A percentile compares a stretch with the other conserved stretches of the same genome.
Evolutionary conservation across 2,888 invertebrate genomes (phyloP).

Genomic region (Octonoba sinensis): DNA sequence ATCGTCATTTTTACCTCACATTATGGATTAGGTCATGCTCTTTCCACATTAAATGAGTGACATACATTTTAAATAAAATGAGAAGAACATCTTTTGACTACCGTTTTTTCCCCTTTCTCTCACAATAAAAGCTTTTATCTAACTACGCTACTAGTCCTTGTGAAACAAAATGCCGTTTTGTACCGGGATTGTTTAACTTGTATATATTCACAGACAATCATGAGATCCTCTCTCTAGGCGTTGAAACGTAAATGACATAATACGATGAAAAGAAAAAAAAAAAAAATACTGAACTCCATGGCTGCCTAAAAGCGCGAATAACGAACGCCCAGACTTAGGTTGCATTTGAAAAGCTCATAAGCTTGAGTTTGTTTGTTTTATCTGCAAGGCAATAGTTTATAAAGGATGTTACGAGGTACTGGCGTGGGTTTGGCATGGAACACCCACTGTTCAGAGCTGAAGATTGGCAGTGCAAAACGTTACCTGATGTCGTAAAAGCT

Average conservation of each 20-base stretch:
- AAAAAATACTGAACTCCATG: slow-evolving; percentile 38
- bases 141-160: too few relatives aligned
- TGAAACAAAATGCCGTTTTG: too few relatives aligned
- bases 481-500: slow-evolving; percentile 12
- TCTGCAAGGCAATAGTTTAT: slow-evolving; percentile 9
- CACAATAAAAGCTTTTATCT: too few relatives aligned
- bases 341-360: slow-evolving; percentile 22
- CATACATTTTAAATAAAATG: too few relatives aligned
- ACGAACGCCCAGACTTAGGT: slow-evolving; percentile 30
- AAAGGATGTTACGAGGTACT: slow-evolving; percentile 43
- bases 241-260: slow-evolving; percentile 38
- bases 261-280: slow-evolving; percentile 20
- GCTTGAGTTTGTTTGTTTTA: slow-evolving; percentile 24
- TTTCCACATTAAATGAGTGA: too few relatives aligned
- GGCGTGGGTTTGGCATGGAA: slow-evolving; percentile 50
- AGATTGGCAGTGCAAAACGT: slow-evolving; percentile 23
- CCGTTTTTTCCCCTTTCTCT: too few relatives aligned
- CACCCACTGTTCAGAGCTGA: slow-evolving; percentile 25
- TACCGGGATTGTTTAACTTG: neutral
- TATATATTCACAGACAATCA: slow-evolving; percentile 2
- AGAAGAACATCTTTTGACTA: too few relatives aligned
- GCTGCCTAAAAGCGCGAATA: slow-evolving; percentile 27
- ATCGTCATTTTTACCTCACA: too few relatives aligned
- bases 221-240: slow-evolving; percentile 17
- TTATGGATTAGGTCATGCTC: too few relatives aligned